Evolutionary conservation across 1,140 invertebrate species (phyloP).

Genomic region (Drosophila navojoa): DNA sequence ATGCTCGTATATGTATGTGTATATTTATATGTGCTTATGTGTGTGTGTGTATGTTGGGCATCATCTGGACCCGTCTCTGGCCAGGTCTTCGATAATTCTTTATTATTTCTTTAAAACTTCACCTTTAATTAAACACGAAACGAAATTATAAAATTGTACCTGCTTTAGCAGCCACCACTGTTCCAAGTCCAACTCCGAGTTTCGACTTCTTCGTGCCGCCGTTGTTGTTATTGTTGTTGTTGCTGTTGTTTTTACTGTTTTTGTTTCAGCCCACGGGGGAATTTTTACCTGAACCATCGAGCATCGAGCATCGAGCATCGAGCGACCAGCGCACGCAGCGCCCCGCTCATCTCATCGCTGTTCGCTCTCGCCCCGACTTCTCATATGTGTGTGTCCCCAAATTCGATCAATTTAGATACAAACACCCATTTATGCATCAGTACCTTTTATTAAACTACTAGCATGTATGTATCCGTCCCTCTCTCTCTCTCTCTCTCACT

Average conservation of each 20-base stretch:
- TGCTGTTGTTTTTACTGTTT: slow-evolving; percentile 28
- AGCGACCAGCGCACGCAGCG: slow-evolving; percentile 11
- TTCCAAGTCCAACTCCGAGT: slow-evolving; percentile 28
- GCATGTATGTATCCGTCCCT: not conserved
- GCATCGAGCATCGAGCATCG: not conserved
- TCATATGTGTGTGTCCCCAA: slow-evolving; percentile 72
- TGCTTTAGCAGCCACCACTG: slow-evolving; percentile 67
- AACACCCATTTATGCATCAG: slow-evolving; percentile 82
- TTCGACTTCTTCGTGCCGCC: not conserved
- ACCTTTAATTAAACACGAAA: slow-evolving; percentile 83
- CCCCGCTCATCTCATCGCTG: slow-evolving; percentile 29
- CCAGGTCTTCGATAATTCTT: slow-evolving; percentile 74
- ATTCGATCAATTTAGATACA: slow-evolving; percentile 82
- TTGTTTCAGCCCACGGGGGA: slow-evolving; percentile 48
- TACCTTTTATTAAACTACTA: slow-evolving; percentile 81
- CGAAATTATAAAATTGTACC: slow-evolving; percentile 83
- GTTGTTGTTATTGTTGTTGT: slow-evolving; percentile 7
- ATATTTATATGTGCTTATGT: slow-evolving; percentile 32
- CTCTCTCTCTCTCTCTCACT: too few relatives aligned
- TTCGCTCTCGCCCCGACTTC: slow-evolving; percentile 35
- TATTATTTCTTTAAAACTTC: slow-evolving; percentile 83
- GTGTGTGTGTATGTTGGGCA: slow-evolving; percentile 33
- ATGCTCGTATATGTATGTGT: slow-evolving; percentile 52
- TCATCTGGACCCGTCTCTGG: slow-evolving; percentile 54
- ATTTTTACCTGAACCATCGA: slow-evolving; percentile 67